Evolutionary conservation across 2,113 vertebrate species (phyloP).

Genomic region (Ploceus nigricollis): DNA sequence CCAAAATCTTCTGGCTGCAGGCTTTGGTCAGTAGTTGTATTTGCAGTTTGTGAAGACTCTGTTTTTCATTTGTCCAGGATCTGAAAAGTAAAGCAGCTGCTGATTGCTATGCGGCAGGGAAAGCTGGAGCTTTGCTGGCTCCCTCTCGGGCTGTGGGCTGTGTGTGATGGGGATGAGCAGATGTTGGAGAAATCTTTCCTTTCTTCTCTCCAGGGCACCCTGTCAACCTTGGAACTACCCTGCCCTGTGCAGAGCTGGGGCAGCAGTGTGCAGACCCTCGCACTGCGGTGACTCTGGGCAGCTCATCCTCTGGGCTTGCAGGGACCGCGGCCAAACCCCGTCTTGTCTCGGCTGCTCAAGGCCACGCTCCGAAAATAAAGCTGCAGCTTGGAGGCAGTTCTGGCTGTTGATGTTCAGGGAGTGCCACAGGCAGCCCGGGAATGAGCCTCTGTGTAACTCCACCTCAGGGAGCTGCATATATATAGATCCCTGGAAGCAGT

Average conservation of each 20-base stretch:
- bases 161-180: neutral
- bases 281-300: neutral
- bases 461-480: neutral
- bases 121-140: neutral
- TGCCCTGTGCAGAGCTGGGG: neutral
- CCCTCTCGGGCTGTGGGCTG: rapidly evolving
- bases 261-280: rapidly evolving
- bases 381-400: neutral
- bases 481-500: constrained; percentile 36
- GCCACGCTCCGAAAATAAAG: neutral
- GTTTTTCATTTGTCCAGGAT: neutral
- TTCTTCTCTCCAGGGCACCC: neutral
- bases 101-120: neutral
- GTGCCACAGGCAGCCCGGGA: neutral
- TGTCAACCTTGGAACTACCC: rapidly evolving
- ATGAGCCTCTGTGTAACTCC: constrained; percentile 12
- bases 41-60: neutral
- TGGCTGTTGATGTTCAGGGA: neutral
- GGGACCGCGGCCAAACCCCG: neutral
- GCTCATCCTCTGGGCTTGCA: neutral
- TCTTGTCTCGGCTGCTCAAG: neutral
- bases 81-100: neutral
- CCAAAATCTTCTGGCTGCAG: neutral
- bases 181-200: neutral
- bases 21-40: neutral